A percentile compares a stretch with the other conserved stretches of the same genome.
These are phyloP conservation scores for Amphilophus citrinellus DNA, from an alignment of 2,113 vertebrate genomes.

Conservation along the genomic window DNA sequence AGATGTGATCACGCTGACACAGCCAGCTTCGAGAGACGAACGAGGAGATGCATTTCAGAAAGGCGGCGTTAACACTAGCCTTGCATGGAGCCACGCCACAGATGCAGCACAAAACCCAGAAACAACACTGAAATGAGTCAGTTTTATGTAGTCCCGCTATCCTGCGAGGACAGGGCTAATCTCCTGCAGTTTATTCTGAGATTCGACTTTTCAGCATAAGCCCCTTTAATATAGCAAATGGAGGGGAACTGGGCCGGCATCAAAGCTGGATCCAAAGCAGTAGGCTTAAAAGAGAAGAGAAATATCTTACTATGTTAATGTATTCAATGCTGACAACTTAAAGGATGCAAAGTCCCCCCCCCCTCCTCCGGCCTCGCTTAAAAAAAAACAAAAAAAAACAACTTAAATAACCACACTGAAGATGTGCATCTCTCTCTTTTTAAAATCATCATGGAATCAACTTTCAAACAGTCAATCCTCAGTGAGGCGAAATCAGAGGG, in stretches of 20 bases:
- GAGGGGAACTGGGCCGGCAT: constrained; percentile 71
- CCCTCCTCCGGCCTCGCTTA: neutral
- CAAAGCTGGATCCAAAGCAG: constrained; percentile 73
- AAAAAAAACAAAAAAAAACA: constrained; percentile 24
- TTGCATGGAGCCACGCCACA: neutral
- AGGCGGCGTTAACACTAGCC: constrained; percentile 19
- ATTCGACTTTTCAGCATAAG: constrained; percentile 52
- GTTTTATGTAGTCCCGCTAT: constrained; percentile 23
- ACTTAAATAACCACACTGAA: constrained; percentile 49
- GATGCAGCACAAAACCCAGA: neutral
- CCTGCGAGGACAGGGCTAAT: constrained; percentile 51
- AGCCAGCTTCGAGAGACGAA: constrained; percentile 32
- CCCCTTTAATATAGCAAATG: constrained; percentile 73
- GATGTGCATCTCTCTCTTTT: neutral
- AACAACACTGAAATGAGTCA: constrained; percentile 23
- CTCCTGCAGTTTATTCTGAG: constrained; percentile 53
- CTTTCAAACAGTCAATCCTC: constrained; percentile 27
- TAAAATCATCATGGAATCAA: constrained; percentile 39
- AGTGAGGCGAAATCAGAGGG: constrained; percentile 18
- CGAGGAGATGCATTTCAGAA: constrained; percentile 6
- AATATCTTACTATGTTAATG: constrained; percentile 76
- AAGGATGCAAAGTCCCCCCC: constrained; percentile 44
- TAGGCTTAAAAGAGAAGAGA: constrained; percentile 70
- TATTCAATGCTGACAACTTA: constrained; percentile 70
- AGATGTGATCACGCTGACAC: neutral